These are phyloP conservation scores for Pollenia griseotomentosa DNA, from an alignment of 2,888 invertebrate species.

Conservation along the genomic window DNA sequence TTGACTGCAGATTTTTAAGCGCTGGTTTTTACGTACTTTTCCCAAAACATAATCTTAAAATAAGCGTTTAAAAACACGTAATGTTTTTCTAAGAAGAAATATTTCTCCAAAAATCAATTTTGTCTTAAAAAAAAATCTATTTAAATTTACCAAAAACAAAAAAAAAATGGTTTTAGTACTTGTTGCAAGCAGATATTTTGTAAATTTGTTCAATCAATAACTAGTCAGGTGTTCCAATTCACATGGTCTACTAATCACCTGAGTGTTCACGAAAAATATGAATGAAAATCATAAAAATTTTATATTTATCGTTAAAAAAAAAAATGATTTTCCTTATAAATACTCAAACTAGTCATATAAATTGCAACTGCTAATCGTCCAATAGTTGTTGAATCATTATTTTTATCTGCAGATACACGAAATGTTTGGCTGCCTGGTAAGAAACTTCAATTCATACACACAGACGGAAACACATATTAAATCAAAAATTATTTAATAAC, in stretches of 20 bases:
- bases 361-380: conserved; percentile 34
- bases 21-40: no score
- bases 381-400: conserved; percentile 17
- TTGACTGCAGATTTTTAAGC: no score
- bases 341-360: background rate
- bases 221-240: conserved; percentile 17
- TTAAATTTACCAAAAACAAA: no score
- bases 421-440: conserved; percentile 10
- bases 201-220: background rate
- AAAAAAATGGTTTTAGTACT: no score
- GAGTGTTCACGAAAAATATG: background rate
- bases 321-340: conserved; percentile 21
- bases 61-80: no score
- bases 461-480: conserved; percentile 2
- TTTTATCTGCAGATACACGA: background rate
- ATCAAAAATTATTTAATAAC: conserved; percentile 74
- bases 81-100: no score
- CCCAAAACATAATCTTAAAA: no score
- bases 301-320: conserved; percentile 16
- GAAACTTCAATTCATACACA: background rate
- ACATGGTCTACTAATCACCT: background rate
- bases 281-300: no score
- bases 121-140: no score
- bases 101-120: no score
- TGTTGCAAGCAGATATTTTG: no score